phyloP scores from a whole-genome alignment of 2,888 invertebrate genomes.

The Phortica okadai region DNA sequence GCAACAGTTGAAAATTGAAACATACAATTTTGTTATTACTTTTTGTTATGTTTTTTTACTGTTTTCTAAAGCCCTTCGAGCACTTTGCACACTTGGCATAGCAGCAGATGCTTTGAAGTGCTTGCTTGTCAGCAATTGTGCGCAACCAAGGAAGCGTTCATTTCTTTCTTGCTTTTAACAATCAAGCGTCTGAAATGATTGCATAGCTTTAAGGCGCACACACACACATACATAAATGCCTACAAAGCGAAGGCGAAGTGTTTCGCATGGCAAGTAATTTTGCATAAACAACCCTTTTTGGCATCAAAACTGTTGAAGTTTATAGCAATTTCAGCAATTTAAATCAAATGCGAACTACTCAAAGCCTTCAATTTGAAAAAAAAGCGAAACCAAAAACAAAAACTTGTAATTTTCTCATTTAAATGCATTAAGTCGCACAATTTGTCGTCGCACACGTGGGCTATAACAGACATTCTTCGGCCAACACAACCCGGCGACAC shows the following conservation, averaged over 20 bases:
- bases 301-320: background rate
- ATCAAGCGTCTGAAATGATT: conserved; percentile 39
- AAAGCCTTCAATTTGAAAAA: background rate
- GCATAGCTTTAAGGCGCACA: conserved; percentile 7
- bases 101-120: conserved; percentile 30
- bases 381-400: background rate
- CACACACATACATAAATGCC: background rate
- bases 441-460: conserved; percentile 43
- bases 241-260: background rate
- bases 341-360: background rate
- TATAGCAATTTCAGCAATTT: background rate
- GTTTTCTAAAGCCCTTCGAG: background rate
- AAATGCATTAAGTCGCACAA: conserved; percentile 63
- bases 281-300: background rate
- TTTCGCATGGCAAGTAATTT: background rate
- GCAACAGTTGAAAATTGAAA: background rate
- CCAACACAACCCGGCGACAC: conserved; percentile 41
- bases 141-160: conserved; percentile 27
- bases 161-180: conserved; percentile 40
- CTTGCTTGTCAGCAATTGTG: conserved; percentile 40
- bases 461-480: background rate
- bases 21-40: background rate
- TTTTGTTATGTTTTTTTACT: background rate
- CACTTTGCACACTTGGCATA: background rate
- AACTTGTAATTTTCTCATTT: conserved; percentile 66